These are phyloP conservation scores for Aspidapion aeneum DNA, from an alignment of 2,888 invertebrate species.

Conservation along the genomic window DNA sequence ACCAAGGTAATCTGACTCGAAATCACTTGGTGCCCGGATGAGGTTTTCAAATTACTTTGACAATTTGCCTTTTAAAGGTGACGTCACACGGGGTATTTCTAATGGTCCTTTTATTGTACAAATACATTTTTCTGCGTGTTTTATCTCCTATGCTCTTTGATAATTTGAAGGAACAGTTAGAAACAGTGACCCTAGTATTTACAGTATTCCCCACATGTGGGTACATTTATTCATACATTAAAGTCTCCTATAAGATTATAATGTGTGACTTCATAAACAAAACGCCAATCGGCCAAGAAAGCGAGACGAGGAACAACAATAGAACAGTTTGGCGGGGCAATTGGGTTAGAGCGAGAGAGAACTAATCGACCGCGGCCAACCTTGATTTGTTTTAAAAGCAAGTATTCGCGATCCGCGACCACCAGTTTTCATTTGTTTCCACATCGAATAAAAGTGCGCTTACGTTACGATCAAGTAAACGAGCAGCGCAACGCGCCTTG, in stretches of 20 bases:
- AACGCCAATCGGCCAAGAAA: neutral
- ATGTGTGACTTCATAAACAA: neutral
- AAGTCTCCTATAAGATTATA: neutral
- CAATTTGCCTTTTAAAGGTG: too few relatives aligned
- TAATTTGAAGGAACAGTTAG: too few relatives aligned
- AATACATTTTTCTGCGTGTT: too few relatives aligned
- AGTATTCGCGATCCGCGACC: slow-evolving; percentile 4
- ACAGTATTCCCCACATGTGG: neutral
- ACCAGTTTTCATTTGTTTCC: neutral
- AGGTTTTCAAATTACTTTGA: too few relatives aligned
- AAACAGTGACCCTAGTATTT: too few relatives aligned
- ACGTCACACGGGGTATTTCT: too few relatives aligned
- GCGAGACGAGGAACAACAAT: neutral
- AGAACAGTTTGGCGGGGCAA: neutral
- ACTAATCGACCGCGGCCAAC: slow-evolving; percentile 18
- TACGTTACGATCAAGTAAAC: neutral
- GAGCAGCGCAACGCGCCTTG: neutral
- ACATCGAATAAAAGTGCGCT: neutral
- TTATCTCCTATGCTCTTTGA: too few relatives aligned
- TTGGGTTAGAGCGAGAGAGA: slow-evolving; percentile 9
- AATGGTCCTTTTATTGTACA: too few relatives aligned
- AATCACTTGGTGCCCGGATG: too few relatives aligned
- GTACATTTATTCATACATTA: neutral
- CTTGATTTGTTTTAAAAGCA: slow-evolving; percentile 25
- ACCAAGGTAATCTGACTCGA: too few relatives aligned